A percentile compares a stretch with the other conserved stretches of the same genome.
phyloP scores from a whole-genome alignment of 1,140 invertebrate species.

The Panulirus ornatus region DNA sequence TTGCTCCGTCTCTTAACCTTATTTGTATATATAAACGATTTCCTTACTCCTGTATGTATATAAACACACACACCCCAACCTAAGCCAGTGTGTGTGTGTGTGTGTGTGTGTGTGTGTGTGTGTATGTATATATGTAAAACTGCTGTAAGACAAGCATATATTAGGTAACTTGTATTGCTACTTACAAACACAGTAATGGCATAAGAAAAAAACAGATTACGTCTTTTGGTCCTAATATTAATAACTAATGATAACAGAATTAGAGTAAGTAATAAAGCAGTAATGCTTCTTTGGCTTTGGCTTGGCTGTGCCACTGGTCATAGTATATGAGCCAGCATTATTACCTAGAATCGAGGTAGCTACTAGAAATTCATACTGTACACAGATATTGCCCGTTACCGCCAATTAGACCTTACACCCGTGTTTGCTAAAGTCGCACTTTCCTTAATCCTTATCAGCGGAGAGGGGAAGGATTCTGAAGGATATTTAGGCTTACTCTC shows the following conservation, averaged over 20 bases:
- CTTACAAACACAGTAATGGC: too few relatives aligned
- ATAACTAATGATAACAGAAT: too few relatives aligned
- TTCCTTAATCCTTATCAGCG: constrained; percentile 22
- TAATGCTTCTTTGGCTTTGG: too few relatives aligned
- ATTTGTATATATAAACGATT: too few relatives aligned
- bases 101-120: constrained; percentile 9
- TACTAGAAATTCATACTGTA: neutral
- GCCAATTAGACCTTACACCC: constrained; percentile 21
- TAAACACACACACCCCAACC: too few relatives aligned
- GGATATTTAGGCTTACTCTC: constrained; percentile 33
- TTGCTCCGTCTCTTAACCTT: too few relatives aligned
- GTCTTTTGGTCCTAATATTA: too few relatives aligned
- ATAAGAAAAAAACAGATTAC: too few relatives aligned
- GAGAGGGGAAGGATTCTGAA: constrained; percentile 7
- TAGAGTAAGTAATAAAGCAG: too few relatives aligned
- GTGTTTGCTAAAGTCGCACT: constrained; percentile 19
- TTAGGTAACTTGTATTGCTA: neutral
- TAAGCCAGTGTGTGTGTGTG: constrained; percentile 19
- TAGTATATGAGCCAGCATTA: neutral
- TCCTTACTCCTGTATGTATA: too few relatives aligned
- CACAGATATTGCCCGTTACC: neutral
- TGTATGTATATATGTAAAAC: neutral
- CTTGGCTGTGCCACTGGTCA: neutral
- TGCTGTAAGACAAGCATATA: neutral
- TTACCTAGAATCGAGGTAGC: neutral